Base-by-base conservation (phyloP, 1,140 invertebrate species). In the Drosophila parvula region DNA sequence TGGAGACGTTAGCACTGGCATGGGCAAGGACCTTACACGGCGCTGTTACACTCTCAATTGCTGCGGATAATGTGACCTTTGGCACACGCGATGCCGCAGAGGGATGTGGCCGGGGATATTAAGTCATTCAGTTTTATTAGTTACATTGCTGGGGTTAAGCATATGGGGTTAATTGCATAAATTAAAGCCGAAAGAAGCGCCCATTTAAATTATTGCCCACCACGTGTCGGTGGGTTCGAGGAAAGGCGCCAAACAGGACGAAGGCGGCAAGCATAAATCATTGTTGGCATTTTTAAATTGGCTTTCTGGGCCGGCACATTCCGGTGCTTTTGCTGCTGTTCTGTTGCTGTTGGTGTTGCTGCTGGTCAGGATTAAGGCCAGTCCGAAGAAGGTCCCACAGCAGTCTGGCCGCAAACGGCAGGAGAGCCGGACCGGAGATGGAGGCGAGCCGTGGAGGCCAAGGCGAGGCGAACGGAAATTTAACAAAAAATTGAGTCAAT, bases 271-370 rank as follows among this genome's bases (percentile, higher is more conserved):
- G 65, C 67, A 88, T 88, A 88, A 88, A 88, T 88, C 84, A 88
- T 88, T 89, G 84, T 88, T 88, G 83, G 83, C 84, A 88, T 80
- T 88, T 88, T 88, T 88, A 88, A 88, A 88, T 88, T 88, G 84
- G 84, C 84, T 88, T 88, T 76, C 82, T 74, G 77, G 58, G 80
- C 84, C 73, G 62, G 80, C 73, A 89, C 80, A 89, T 89, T 88
- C 55, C 79, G 63, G 74, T n/a, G 63, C 36, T 41, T 40, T 36
- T 28, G 63, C 11, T 62, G 48, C 16, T 27, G 58, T n/a, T n/a
- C n/a, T n/a, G n/a, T n/a, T n/a, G n/a, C n/a, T n/a, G n/a, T n/a
- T n/a, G n/a, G n/a, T n/a, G n/a, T 32, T 48, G 55, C 43, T 18
- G 41, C 60, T 47, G 55, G 61, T 50, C 74, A 60, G 82, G 82